Evolutionary conservation across 2,888 invertebrate species (phyloP).

Genomic region (Lithophane semibrunnea): DNA sequence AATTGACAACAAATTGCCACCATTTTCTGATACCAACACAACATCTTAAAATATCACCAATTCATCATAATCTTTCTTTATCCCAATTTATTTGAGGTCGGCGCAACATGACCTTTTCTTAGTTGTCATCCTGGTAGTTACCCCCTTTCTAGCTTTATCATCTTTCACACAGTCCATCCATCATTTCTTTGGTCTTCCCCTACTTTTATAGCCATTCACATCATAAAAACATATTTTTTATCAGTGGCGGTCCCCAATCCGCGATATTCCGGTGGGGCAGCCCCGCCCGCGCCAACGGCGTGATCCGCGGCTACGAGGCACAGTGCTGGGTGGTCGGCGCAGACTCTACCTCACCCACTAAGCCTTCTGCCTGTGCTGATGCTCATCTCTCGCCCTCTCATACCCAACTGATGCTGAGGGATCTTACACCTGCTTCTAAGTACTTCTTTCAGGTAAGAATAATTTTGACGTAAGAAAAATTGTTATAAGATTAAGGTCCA

Average conservation of each 20-base stretch:
- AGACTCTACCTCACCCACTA: slow-evolving; percentile 69
- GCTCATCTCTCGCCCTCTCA: slow-evolving; percentile 86
- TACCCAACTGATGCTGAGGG: slow-evolving; percentile 90
- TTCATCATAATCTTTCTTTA: too few species aligned
- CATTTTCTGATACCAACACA: not conserved
- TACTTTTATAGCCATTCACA: not conserved
- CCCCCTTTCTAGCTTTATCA: not conserved
- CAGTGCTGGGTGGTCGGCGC: slow-evolving; percentile 91
- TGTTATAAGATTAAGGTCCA: not conserved
- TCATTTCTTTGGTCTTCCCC: not conserved
- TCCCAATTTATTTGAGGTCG: not conserved
- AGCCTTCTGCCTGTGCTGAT: slow-evolving; percentile 89
- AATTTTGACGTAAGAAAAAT: too few species aligned
- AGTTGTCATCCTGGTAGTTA: too few species aligned
- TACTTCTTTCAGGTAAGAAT: slow-evolving; percentile 93
- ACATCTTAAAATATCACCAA: not conserved
- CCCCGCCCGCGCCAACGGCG: slow-evolving; percentile 94
- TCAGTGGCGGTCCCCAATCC: slow-evolving; percentile 84
- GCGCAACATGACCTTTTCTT: too few species aligned
- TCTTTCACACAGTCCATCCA: not conserved
- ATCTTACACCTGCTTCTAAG: slow-evolving; percentile 91
- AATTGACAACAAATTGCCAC: not conserved
- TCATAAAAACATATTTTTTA: not conserved
- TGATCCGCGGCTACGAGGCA: slow-evolving; percentile 93
- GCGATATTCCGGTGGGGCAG: slow-evolving; percentile 95